These are phyloP conservation scores for Drosophila tanythrix DNA, from an alignment of 2,888 invertebrate species.

Conservation along the genomic window DNA sequence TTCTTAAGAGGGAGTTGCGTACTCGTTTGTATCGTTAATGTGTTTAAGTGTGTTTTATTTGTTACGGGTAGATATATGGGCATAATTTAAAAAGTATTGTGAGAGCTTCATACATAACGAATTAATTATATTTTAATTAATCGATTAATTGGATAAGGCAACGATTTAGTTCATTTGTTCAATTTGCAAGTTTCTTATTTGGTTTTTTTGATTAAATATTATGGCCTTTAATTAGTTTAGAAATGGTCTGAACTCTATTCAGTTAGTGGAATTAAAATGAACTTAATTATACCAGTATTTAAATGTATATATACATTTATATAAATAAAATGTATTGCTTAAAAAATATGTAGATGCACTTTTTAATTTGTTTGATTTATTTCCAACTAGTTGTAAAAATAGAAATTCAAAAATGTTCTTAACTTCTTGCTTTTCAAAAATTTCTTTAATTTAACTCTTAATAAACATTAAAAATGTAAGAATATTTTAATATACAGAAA, in stretches of 20 bases:
- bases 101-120: neutral
- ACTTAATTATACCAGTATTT: neutral
- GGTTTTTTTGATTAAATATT: neutral
- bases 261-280: neutral
- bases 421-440: too few relatives aligned
- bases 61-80: slow-evolving; percentile 4
- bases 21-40: slow-evolving; percentile 37
- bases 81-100: neutral
- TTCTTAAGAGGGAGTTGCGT: slow-evolving; percentile 18
- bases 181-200: neutral
- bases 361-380: neutral
- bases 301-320: neutral
- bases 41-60: slow-evolving; percentile 16
- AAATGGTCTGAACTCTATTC: neutral
- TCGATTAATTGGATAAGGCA: neutral
- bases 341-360: neutral
- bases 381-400: too few relatives aligned
- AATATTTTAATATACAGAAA: neutral
- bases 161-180: neutral
- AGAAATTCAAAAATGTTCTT: too few relatives aligned
- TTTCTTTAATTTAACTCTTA: neutral
- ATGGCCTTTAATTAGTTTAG: neutral
- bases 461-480: neutral
- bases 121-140: too few relatives aligned
- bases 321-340: neutral